These are phyloP conservation scores for Ceratotherium simum DNA, from an alignment of 2,113 vertebrate species.

Conservation along the genomic window DNA sequence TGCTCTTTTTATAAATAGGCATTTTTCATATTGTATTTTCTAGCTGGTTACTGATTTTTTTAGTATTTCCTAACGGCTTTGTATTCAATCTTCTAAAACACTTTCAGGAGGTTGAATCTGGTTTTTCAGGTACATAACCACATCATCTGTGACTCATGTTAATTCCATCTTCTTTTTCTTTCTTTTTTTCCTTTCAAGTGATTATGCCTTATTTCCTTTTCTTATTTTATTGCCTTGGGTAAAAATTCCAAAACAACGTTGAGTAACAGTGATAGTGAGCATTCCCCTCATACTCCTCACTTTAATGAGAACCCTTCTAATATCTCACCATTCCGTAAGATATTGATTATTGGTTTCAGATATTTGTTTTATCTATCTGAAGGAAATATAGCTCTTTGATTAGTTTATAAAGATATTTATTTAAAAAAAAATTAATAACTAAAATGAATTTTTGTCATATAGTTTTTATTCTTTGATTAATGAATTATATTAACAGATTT, in stretches of 20 bases:
- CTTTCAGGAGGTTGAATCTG: background rate
- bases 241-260: background rate
- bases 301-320: background rate
- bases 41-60: background rate
- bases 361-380: background rate
- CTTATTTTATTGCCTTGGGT: background rate
- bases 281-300: background rate
- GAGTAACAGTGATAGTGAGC: background rate
- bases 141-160: background rate
- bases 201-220: background rate
- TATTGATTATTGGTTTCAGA: background rate
- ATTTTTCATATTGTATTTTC: background rate
- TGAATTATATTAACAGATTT: background rate
- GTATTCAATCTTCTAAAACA: background rate
- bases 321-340: background rate
- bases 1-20: background rate
- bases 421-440: background rate
- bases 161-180: background rate
- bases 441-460: background rate
- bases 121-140: background rate
- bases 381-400: background rate
- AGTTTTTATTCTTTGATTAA: background rate
- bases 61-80: background rate
- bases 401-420: background rate
- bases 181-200: background rate